Evolutionary conservation across 2,797 vertebrate genomes (phyloP), one percentile per base, ranked within the genome.

Genomic region (Lutjanus campechanus): DNA sequence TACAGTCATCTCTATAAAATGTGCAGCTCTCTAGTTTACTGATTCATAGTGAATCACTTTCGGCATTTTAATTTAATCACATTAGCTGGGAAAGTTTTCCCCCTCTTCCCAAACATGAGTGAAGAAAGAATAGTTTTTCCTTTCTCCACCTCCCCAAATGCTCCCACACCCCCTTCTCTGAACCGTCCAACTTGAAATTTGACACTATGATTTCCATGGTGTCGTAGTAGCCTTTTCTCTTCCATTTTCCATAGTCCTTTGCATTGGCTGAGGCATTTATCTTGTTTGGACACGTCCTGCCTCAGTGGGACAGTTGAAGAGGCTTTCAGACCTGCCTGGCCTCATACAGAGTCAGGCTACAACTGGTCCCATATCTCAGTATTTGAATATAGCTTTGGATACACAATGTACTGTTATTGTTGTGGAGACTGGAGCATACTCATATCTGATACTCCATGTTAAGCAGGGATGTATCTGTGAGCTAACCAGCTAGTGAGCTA

Each of bases 231-330:
- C 68, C 60, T 82, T 69, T 69, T 36, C 22, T 62, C 58, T 73
- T 64, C 46, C 69, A 61, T 61, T 82, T 84, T 88, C 82, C 81
- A 53, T 51, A 56, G 66, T 68, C 20, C 10, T 87, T 60, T 77
- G 79, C 83, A 59, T 43, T 41, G 71, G 77, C 53, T 61, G 11
- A 84, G 78, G 74, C 73, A 41, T 86, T 84, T 69, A 29, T 90
- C 92, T 79, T 91, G 93, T 89, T 89, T 71, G 77, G 85, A 88
- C 92, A 81, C 19, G 83, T 92, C 78, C 77, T 60, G 67, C 64
- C 49, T 73, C 83, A 22, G 77, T 69, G 73, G 71, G 74, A 80
- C 73, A 83, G 65, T 40, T 43, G 69, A 69, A 72, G 62, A 85
- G 62, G 66, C 60, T 72, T 83, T 81, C 72, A 60, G 72, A 72